These are phyloP conservation scores for Machimus rusticus DNA, from an alignment of 2,888 invertebrate species.

Conservation along the genomic window DNA sequence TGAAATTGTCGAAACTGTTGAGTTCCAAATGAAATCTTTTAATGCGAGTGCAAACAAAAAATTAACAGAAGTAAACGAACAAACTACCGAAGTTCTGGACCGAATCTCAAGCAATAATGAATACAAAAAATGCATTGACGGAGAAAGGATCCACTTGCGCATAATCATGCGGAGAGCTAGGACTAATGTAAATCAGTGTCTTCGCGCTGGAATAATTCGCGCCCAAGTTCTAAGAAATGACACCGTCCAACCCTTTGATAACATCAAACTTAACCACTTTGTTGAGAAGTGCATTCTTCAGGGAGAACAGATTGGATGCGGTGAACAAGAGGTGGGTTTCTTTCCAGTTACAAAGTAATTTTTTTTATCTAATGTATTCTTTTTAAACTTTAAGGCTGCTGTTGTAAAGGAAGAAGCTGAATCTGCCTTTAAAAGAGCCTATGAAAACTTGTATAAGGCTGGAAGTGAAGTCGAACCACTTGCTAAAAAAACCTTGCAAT, in stretches of 20 bases:
- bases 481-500: background rate
- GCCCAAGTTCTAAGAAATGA: background rate
- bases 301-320: background rate
- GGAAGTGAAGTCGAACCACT: background rate
- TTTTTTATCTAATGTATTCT: background rate
- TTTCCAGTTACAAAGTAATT: background rate
- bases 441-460: background rate
- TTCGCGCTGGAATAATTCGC: background rate
- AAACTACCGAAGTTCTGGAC: background rate
- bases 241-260: background rate
- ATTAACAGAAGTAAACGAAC: background rate
- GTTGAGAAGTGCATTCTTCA: background rate
- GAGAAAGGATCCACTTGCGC: background rate
- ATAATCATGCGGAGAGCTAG: background rate
- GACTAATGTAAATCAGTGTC: background rate
- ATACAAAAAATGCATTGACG: background rate
- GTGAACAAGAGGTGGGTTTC: background rate
- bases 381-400: background rate
- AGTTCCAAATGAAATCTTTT: background rate
- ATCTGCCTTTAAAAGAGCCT: background rate
- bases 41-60: background rate
- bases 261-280: background rate
- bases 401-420: background rate
- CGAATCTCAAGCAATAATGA: background rate
- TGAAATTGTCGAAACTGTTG: background rate